Conservation (phyloP, 2,113 vertebrate species). For the Ranitomeya imitator region DNA sequence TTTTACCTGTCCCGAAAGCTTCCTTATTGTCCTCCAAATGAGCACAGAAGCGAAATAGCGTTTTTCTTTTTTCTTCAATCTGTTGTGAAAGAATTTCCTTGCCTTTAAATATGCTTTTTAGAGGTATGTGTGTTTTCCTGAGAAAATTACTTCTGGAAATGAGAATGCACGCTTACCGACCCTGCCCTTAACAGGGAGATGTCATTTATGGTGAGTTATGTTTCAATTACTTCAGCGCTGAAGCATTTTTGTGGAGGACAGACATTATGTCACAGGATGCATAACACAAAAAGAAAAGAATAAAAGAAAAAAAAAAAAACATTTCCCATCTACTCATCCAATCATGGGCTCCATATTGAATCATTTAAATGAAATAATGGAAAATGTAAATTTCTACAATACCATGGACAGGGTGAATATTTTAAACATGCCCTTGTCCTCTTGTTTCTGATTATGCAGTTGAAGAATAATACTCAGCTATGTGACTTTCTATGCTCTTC, state of each 20-base stretch:
- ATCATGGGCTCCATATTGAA: constrained; percentile 76
- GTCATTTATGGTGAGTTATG: constrained; percentile 83
- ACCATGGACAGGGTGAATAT: not conserved
- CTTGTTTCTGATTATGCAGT: not conserved
- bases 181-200: constrained; percentile 71
- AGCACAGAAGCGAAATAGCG: not conserved
- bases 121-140: constrained; percentile 75
- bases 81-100: constrained; percentile 67
- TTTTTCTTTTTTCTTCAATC: constrained; percentile 1
- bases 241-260: constrained; percentile 75
- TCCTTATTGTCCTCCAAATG: not conserved
- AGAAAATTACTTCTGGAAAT: constrained; percentile 76
- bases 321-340: constrained; percentile 66
- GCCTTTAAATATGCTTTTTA: constrained; percentile 68
- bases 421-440: not conserved
- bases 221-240: constrained; percentile 81
- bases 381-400: not conserved
- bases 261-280: constrained; percentile 75
- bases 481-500: not conserved
- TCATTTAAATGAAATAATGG: constrained; percentile 76
- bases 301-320: constrained; percentile 63
- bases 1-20: not conserved
- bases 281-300: constrained; percentile 16
- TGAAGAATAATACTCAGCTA: not conserved
- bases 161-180: constrained; percentile 67